Base-by-base conservation (phyloP, 1,140 invertebrate species). In the Aradophagus sp. region DNA sequence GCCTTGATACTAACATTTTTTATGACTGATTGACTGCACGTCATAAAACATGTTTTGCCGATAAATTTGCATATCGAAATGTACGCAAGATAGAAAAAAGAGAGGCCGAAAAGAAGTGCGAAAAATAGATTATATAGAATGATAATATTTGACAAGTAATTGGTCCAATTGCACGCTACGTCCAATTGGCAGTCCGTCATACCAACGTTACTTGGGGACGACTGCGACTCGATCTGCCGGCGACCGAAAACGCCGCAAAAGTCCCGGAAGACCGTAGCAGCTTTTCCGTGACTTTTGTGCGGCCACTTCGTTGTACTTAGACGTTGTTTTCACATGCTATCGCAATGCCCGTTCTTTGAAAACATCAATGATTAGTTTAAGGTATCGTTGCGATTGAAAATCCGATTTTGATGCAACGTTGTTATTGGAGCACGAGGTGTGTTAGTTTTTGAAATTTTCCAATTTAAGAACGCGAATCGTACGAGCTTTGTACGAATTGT, bases 271-370 rank as follows among this genome's bases (percentile, higher is more conserved):
- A 59, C 47, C 39, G 3, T 1, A 2, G 2, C n/a, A 10, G 55
- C 63, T 68, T 58, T 31, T 67, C 62, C 62, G 53, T 42, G 44
- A 38, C 12, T 17, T 58, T 36, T n/a, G n/a, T n/a, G n/a, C 19
- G 27, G n/a, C 11, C 34, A 44, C 50, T 47, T 45, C 45, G 31
- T 32, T 53, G 59, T 63, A 63, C 59, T 63, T 63, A 55, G 41
- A 53, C 27, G 58, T 41, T 29, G 36, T 15, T 20, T n/a, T n/a
- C 14, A 5, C 47, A 11, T 13, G 45, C 32, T 41, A 20, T 15
- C 34, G 2, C 2, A 26, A 14, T 20, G 31, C 23, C 16, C 23
- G 34, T 58, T 58, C 23, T 23, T 23, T 23, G 14, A 29, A 14
- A 14, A 29, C 14, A 47, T 42, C 38, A 45, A 38, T 61, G 45